Evolutionary conservation across 2,113 vertebrate genomes (phyloP).

Genomic region (Tricholaema leucomelas): DNA sequence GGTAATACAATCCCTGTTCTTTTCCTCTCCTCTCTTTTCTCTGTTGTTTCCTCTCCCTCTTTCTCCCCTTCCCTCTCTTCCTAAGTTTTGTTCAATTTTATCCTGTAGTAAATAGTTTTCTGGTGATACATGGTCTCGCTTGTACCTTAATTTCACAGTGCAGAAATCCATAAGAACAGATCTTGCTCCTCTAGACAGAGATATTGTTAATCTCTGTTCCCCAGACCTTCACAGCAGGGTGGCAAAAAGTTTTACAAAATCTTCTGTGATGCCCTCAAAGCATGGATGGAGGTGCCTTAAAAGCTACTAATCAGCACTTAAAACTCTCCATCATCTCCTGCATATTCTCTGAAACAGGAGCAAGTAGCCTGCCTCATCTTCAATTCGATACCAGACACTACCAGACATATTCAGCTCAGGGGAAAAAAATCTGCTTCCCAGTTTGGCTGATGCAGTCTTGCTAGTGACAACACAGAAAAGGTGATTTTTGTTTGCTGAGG

Average conservation of each 20-base stretch:
- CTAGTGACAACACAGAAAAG: background rate
- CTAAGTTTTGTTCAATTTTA: no score
- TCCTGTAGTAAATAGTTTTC: no score
- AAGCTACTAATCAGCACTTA: background rate
- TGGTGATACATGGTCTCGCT: no score
- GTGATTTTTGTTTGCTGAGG: background rate
- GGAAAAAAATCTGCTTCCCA: background rate
- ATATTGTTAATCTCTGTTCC: no score
- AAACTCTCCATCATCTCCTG: background rate
- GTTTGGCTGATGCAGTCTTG: background rate
- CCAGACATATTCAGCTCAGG: background rate
- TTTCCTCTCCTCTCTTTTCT: no score
- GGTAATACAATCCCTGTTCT: no score
- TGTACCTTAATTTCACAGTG: no score
- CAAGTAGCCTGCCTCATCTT: background rate
- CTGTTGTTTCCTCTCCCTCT: no score
- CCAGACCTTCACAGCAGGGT: no score
- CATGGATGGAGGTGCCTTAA: background rate
- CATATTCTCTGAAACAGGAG: fast-evolving
- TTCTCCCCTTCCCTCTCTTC: no score
- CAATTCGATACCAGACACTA: background rate
- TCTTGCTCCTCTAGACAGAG: no score
- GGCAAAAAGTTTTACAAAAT: background rate
- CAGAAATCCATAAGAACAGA: no score
- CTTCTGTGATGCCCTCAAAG: background rate